Conservation (phyloP, 2,113 vertebrate genomes). For the Castor canadensis region DNA sequence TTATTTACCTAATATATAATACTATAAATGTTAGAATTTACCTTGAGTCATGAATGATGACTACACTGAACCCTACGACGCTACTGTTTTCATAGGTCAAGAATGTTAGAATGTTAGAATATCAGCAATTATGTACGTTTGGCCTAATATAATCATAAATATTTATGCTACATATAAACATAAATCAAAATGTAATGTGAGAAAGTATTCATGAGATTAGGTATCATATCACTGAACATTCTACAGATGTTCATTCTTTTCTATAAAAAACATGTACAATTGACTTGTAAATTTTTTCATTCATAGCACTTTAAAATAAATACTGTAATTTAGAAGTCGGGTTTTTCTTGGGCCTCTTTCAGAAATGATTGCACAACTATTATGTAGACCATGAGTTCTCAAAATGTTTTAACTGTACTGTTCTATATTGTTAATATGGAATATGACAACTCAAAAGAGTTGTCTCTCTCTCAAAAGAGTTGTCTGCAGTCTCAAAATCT, state of each 20-base stretch:
- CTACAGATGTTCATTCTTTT: background rate
- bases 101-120: background rate
- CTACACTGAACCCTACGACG: background rate
- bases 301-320: background rate
- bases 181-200: background rate
- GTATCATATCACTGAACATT: background rate
- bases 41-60: background rate
- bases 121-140: background rate
- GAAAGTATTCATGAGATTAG: background rate
- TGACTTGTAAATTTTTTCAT: constrained; percentile 1
- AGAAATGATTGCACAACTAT: background rate
- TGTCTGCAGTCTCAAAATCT: no score
- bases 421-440: background rate
- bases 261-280: background rate
- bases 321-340: background rate
- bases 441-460: background rate
- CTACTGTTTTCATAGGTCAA: background rate
- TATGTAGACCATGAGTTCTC: background rate
- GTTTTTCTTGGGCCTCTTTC: background rate
- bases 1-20: background rate
- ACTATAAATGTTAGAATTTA: background rate
- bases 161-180: background rate
- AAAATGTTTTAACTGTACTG: background rate
- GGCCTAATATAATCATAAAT: background rate
- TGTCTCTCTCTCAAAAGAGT: no score